Percentiles rank a stretch among this genome's conserved stretches.
Evolutionary conservation across 2,888 invertebrate species (phyloP).

Genomic region (Ophioninae sp.): DNA sequence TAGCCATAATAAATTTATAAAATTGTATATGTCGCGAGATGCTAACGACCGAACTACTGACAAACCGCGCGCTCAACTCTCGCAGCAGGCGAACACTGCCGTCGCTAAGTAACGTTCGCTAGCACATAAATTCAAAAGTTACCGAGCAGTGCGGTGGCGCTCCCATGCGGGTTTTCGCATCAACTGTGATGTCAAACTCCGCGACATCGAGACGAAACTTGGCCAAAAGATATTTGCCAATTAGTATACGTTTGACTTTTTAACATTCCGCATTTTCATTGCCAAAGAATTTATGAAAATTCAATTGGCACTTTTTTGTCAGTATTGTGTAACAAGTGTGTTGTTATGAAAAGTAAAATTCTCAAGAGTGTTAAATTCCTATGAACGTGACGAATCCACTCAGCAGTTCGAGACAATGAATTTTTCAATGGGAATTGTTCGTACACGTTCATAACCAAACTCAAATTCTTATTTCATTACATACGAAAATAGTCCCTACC

Average conservation of each 20-base stretch:
- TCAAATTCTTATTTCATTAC: no score
- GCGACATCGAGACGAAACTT: not conserved
- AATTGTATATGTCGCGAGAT: slow-evolving; percentile 83
- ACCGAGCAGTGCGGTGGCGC: not conserved
- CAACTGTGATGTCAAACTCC: not conserved
- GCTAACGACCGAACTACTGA: slow-evolving; percentile 1
- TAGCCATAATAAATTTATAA: slow-evolving; percentile 79
- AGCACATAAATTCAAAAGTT: slow-evolving; percentile 2
- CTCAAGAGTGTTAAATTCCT: not conserved
- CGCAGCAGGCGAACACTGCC: not conserved
- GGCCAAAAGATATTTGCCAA: no score
- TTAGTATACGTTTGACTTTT: no score
- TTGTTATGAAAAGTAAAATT: not conserved
- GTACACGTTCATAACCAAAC: no score
- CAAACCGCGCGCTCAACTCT: slow-evolving; percentile 21
- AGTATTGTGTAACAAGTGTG: no score
- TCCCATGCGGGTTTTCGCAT: not conserved
- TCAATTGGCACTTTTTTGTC: no score
- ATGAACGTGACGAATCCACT: not conserved
- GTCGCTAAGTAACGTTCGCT: not conserved
- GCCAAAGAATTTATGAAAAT: no score
- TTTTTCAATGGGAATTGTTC: not conserved
- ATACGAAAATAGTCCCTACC: no score
- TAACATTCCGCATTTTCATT: no score
- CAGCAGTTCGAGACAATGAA: not conserved